These are phyloP conservation scores for Fregata magnificens DNA, from an alignment of 2,113 vertebrate genomes.

Conservation along the genomic window DNA sequence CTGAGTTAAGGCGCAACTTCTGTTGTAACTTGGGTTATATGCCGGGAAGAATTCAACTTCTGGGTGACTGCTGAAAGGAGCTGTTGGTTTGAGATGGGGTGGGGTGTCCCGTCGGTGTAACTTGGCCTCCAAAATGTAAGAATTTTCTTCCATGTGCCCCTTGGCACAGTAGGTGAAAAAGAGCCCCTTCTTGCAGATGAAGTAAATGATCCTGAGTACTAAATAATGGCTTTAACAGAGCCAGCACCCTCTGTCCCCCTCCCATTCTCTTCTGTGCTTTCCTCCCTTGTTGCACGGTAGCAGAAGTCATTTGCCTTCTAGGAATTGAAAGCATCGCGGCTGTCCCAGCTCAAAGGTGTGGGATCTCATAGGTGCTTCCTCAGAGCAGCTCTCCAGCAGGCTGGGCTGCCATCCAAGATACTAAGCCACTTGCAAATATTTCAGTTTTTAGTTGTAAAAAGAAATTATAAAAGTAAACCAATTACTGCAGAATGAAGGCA, in stretches of 20 bases:
- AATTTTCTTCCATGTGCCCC: background rate
- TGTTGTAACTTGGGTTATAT: background rate
- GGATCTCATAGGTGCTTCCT: constrained; percentile 28
- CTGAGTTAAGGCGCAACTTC: background rate
- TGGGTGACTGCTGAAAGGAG: background rate
- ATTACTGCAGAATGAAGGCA: background rate
- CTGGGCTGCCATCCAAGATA: background rate
- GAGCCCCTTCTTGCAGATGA: background rate
- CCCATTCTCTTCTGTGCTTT: background rate
- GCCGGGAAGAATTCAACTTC: background rate
- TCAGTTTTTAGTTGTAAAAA: background rate
- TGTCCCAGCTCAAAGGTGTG: background rate
- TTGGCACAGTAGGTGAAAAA: background rate
- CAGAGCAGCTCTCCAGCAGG: background rate
- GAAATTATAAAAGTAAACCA: background rate
- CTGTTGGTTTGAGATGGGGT: background rate
- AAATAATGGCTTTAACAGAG: background rate
- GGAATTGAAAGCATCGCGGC: background rate
- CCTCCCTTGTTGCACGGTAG: background rate
- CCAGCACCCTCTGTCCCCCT: background rate
- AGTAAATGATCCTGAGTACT: background rate
- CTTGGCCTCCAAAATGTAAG: background rate
- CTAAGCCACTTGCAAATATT: background rate
- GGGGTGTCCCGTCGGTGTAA: background rate
- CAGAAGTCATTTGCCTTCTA: constrained; percentile 53